Percentiles rank a stretch among this genome's conserved stretches.
Conservation (phyloP, 2,797 vertebrate species). For the Leptoclinus maculatus region DNA sequence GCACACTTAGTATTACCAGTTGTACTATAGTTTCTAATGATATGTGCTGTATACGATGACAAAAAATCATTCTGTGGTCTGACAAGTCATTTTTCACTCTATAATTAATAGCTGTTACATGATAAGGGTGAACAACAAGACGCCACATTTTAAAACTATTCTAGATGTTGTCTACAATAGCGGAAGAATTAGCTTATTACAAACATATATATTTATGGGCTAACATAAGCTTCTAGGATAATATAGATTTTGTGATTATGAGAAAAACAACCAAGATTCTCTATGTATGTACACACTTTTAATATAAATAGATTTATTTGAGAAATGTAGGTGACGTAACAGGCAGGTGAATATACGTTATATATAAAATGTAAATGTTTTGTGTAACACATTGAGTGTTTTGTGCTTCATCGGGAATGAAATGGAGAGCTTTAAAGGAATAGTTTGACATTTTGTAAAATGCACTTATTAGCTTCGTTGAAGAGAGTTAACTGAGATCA, state of each 20-base stretch:
- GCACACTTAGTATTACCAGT: slow-evolving; percentile 3
- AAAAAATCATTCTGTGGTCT: slow-evolving; percentile 34
- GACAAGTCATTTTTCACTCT: slow-evolving; percentile 50
- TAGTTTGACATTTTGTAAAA: slow-evolving; percentile 1
- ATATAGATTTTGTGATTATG: slow-evolving; percentile 40
- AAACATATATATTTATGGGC: slow-evolving; percentile 55
- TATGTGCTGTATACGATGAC: slow-evolving; percentile 41
- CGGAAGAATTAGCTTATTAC: slow-evolving; percentile 26
- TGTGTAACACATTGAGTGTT: slow-evolving; percentile 32
- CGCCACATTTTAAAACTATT: slow-evolving; percentile 40
- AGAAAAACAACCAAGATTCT: slow-evolving; percentile 43
- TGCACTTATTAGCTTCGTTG: not conserved
- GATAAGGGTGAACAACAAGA: slow-evolving; percentile 39
- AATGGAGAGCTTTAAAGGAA: not conserved
- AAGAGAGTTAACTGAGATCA: not conserved
- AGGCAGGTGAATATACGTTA: slow-evolving; percentile 45
- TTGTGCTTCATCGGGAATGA: slow-evolving; percentile 33
- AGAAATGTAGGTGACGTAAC: slow-evolving; percentile 43
- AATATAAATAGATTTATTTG: slow-evolving; percentile 50
- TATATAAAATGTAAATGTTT: slow-evolving; percentile 46
- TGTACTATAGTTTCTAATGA: slow-evolving; percentile 47
- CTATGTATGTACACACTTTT: slow-evolving; percentile 51
- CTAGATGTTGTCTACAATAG: slow-evolving; percentile 49
- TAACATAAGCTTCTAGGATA: slow-evolving; percentile 56
- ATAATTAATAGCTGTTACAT: slow-evolving; percentile 47